These are phyloP conservation scores for Drosophila repleta DNA, from an alignment of 1,140 invertebrate species.

Conservation along the genomic window DNA sequence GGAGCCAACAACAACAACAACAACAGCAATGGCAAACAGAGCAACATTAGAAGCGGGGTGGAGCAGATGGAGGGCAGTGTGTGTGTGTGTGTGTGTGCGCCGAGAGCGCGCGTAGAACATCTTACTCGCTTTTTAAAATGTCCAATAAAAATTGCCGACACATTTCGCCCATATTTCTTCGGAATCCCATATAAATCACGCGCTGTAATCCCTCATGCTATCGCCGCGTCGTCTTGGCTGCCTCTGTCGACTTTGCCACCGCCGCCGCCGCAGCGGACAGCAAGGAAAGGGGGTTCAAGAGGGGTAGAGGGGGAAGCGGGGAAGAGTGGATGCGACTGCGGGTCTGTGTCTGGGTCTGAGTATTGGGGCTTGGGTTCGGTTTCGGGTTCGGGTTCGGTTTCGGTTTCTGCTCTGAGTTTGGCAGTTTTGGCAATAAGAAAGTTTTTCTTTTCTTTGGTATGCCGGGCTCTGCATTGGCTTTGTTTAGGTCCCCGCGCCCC, in stretches of 20 bases:
- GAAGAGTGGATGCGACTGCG: neutral
- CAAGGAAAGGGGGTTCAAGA: neutral
- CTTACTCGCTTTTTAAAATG: slow-evolving; percentile 84
- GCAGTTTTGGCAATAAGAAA: slow-evolving; percentile 81
- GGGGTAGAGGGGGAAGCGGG: neutral
- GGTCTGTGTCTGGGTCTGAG: neutral
- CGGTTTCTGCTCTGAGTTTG: slow-evolving; percentile 59
- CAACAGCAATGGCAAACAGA: slow-evolving; percentile 46
- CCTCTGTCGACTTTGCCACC: slow-evolving; percentile 52
- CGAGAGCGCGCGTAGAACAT: slow-evolving; percentile 68
- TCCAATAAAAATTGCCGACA: slow-evolving; percentile 84
- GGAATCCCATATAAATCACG: slow-evolving; percentile 84
- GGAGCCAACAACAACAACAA: slow-evolving; percentile 56
- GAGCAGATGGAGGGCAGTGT: neutral
- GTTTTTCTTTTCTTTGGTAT: slow-evolving; percentile 74
- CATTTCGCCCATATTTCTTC: slow-evolving; percentile 84
- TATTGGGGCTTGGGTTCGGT: slow-evolving; percentile 3
- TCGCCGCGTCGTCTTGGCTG: slow-evolving; percentile 80
- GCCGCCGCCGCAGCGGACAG: slow-evolving; percentile 24
- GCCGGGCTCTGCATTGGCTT: slow-evolving; percentile 41
- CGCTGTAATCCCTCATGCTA: slow-evolving; percentile 84
- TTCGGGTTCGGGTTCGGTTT: slow-evolving; percentile 39
- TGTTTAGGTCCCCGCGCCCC: slow-evolving; percentile 31
- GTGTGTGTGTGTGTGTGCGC: slow-evolving; percentile 14
- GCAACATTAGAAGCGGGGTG: slow-evolving; percentile 40